Conservation (phyloP, 2,888 invertebrate genomes). For the Cetonia aurata region DNA sequence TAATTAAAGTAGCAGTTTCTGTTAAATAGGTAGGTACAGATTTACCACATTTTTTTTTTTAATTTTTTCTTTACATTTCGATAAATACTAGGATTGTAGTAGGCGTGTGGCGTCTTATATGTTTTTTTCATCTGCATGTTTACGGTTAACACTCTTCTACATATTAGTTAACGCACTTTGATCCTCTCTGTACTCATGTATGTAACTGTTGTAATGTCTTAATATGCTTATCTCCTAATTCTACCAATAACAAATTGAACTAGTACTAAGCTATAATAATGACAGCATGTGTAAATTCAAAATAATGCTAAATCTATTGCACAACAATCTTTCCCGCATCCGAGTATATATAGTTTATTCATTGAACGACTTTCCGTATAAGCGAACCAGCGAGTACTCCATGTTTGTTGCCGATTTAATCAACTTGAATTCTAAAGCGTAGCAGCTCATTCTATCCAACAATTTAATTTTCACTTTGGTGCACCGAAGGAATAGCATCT, state of each 20-base stretch:
- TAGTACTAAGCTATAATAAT: too few species aligned
- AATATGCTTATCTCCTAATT: constrained; percentile 7
- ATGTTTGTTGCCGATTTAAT: constrained; percentile 33
- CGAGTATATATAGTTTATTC: constrained; percentile 8
- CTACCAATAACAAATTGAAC: too few species aligned
- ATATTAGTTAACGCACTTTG: constrained; percentile 35
- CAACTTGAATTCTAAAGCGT: constrained; percentile 34
- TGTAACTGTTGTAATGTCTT: constrained; percentile 4
- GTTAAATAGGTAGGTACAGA: constrained; percentile 29
- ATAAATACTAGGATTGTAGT: neutral
- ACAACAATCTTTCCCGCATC: too few species aligned
- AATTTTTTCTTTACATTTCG: neutral
- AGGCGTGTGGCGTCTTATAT: constrained; percentile 2
- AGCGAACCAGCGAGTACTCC: constrained; percentile 17
- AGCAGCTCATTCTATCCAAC: constrained; percentile 26
- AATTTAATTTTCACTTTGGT: constrained; percentile 38
- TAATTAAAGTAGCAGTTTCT: too few species aligned
- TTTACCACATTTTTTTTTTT: constrained; percentile 11
- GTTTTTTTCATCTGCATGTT: constrained; percentile 23
- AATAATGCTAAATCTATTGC: too few species aligned
- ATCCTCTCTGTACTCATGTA: constrained; percentile 12
- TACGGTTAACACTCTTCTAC: constrained; percentile 13
- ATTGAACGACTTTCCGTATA: constrained; percentile 15
- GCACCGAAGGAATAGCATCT: constrained; percentile 16
- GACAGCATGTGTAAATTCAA: too few species aligned